Evolutionary conservation across 2,797 vertebrate genomes (phyloP).

Genomic region (Craterocephalus amniculus): DNA sequence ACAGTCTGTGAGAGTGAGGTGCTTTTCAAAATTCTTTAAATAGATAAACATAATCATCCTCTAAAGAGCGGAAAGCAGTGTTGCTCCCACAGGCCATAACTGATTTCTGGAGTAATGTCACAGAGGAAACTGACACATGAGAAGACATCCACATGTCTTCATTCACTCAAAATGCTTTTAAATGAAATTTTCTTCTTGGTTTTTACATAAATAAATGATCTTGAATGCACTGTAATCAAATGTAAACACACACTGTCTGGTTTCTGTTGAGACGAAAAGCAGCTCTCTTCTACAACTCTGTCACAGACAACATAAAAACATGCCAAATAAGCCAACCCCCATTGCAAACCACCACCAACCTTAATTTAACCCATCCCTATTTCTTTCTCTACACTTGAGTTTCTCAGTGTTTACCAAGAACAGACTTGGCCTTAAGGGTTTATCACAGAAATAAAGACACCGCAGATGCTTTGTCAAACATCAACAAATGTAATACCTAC

Average conservation of each 20-base stretch:
- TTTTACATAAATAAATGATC: background rate
- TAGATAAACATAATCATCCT: too few relatives aligned
- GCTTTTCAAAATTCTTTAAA: too few relatives aligned
- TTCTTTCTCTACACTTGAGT: conserved; percentile 1
- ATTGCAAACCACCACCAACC: background rate
- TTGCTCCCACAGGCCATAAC: background rate
- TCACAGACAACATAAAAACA: background rate
- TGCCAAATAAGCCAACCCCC: background rate
- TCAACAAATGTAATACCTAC: conserved; percentile 21
- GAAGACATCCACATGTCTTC: background rate
- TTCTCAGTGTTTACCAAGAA: conserved; percentile 4
- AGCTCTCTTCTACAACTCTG: background rate
- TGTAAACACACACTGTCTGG: background rate
- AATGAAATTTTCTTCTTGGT: background rate
- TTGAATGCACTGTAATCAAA: background rate
- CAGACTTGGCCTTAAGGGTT: background rate
- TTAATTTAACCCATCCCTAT: background rate
- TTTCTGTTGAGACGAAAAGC: background rate
- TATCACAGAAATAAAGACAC: conserved; percentile 9
- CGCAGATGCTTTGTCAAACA: conserved; percentile 11
- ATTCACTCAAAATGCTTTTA: background rate
- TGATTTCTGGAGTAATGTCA: background rate
- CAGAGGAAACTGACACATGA: background rate
- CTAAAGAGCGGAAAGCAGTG: too few relatives aligned
- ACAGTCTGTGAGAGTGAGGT: conserved; percentile 62